Base-by-base conservation (phyloP, 2,797 vertebrate species). In the Odontamblyopus lacepedii region DNA sequence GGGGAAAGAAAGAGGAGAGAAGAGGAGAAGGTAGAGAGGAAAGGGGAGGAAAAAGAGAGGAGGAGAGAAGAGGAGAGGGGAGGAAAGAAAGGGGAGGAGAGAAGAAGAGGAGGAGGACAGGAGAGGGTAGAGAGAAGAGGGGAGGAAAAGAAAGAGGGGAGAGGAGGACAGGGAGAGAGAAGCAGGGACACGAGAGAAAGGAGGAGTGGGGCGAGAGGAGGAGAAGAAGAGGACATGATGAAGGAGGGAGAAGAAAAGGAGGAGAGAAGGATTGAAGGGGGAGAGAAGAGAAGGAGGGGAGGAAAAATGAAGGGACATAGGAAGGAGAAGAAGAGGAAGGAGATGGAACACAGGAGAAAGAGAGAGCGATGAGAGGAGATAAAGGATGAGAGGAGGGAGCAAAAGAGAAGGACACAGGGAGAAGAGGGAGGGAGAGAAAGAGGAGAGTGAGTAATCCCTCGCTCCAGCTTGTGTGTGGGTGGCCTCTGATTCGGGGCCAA, bases 381-480 rank as follows among this genome's bases (percentile, higher is more conserved):
- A 23, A 2, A 50, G 48, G 9, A 50, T 2, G 5, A 51, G 50
- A 51, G 13, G 16, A 51, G 16, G 12, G 16, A 51, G 16, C 9
- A 18, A 3, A 16, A 50, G 16, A 50, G 48, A 16, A 50, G 16
- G 11, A 50, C 30, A 32, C 4, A 32, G 30, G 44, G 13, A 15
- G 11, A 15, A 48, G 44, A 15, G 15, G 15, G 44, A 51, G 3
- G 16, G 15, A 51, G 50, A 51, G 48, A 18, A 30, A 32, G 61
- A 19, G 19, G 16, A 63, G 30, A n/a, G 62, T 44, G 62, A n/a
- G 62, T 18, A 35, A 74, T 70, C 32, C 76, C 38, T 60, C 2
- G 74, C 68, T 85, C 79, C 83, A 88, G 83, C 80, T 85, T 89
- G 87, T 79, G 77, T 86, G 84, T 88, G 83, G 86, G 83, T 69